Base-by-base conservation (phyloP, 1,140 invertebrate genomes). In the Papilio helenus region DNA sequence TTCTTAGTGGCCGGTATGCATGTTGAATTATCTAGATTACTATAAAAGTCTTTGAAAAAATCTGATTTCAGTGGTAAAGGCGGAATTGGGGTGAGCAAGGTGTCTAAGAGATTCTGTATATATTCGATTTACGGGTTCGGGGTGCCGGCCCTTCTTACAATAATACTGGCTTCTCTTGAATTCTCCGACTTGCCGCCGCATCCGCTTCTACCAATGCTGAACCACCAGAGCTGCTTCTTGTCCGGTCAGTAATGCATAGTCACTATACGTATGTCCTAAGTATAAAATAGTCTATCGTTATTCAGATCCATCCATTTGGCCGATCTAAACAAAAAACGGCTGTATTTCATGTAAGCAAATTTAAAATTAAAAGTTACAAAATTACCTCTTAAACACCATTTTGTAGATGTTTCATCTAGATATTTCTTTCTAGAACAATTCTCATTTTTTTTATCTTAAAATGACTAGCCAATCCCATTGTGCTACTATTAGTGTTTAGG, bases 61-160 rank as follows among this genome's bases (percentile, higher is more conserved):
- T 80, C 20, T 76, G 42, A 34, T 82, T 89, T 81, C 88, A 94
- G 93, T 80, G 93, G 93, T 1, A 94, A 93, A 78, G 87, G 92
- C 0, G 91, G 90, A 20, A 81, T 88, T 20, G 81, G 87, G 4
- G 49, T 88, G 3, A 88, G 88, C 76, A 92, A 87, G 20, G 71
- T 89, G 76, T 89, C 89, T 1, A 81, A 86, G 0, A 86, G 87
- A 2, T 92, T 94, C 79, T 73, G 78, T 51, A 86, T 87, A 2
- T 94, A 94, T 78, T 82, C 88, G 3, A 20, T 85, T 4, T 94
- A 94, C 44, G 92, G 92, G 0, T 94, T 94, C 68, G 88, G 92
- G 0, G 72, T 93, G 0, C 90, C 93, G 0, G 85, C 87, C 0
- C 68, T 81, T 0, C 73, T 94, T 16, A 93, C 91, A 0, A 82